Conservation (phyloP, 2,797 vertebrate species). For the Sebastes vulpes region DNA sequence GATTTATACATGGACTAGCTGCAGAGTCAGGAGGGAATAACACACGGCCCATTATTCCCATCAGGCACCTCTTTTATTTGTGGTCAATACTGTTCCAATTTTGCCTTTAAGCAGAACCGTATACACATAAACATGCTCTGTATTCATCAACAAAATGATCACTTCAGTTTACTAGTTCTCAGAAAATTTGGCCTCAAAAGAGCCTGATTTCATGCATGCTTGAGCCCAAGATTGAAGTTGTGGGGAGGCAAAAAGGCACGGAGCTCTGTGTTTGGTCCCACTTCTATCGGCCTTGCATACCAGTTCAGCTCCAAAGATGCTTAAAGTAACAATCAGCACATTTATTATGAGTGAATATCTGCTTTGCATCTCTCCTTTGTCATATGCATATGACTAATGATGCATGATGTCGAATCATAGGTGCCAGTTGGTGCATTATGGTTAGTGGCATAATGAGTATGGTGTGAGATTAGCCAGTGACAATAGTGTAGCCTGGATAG, state of each 20-base stretch:
- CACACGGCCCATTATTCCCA: not conserved
- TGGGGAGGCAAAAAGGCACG: not conserved
- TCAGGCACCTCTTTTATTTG: not conserved
- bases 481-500: not conserved
- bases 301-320: not conserved
- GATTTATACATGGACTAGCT: not conserved
- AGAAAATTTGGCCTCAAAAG: not conserved
- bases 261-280: not conserved
- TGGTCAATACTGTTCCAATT: not conserved
- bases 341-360: not conserved
- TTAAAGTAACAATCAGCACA: not conserved
- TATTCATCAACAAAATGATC: not conserved
- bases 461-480: constrained; percentile 70
- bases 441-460: constrained; percentile 66
- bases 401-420: constrained; percentile 38
- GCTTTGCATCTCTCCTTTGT: not conserved
- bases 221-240: not conserved
- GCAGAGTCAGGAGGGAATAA: not conserved
- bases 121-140: not conserved
- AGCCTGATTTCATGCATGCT: constrained; percentile 14
- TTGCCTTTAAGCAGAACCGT: not conserved
- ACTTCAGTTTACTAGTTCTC: not conserved
- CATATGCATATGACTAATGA: constrained; percentile 39
- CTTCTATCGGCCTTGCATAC: not conserved
- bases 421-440: constrained; percentile 56